Base-by-base conservation (phyloP, 2,888 invertebrate genomes). In the Pterobdella sp. region DNA sequence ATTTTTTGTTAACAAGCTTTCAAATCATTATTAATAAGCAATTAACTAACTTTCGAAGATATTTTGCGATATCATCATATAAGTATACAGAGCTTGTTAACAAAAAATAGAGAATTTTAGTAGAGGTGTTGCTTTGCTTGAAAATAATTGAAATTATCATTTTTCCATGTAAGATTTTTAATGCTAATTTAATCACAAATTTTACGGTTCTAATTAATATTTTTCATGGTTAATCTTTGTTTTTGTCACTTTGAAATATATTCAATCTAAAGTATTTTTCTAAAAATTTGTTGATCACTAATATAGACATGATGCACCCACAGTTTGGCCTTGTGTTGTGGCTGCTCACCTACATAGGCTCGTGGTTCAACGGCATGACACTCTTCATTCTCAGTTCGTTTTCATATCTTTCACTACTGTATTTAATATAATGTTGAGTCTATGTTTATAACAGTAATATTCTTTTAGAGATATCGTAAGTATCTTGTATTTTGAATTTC, bases 361-460 rank as follows among this genome's bases (percentile, higher is more conserved):
- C 94, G 81, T 96, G 94, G 92, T 96, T 98, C 88, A 97, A 97
- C 86, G 97, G 96, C 85, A 92, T 97, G 90, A 95, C 96, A 80
- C 89, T 98, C 81, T 90, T 97, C 83, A 94, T 96, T 83, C 89
- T 97, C 83, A 91, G 95, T 94, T 84, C 86, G 88, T 69, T 69
- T 42, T 69, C 1, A 7, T 32, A 31, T 32, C 42, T 69, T n/a
- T 32, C 3, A 49, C 10, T 69, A 29, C n/a, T 42, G 18, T 42
- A 14, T 14, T 42, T 42, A 14, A 42, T 42, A 14, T 42, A 14
- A 42, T 42, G 7, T 42, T 42, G 7, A 42, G 18, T 42, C 18
- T 42, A 14, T 42, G 42, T 7, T 42, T 42, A 14, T 14, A 42
- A 14, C 42, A 42, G 7, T 42, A 42, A 14, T 42, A 42, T 42